Evolutionary conservation across 2,797 vertebrate species (phyloP), one percentile per base, ranked within the genome.

Genomic region (Benthosema pterotum): DNA sequence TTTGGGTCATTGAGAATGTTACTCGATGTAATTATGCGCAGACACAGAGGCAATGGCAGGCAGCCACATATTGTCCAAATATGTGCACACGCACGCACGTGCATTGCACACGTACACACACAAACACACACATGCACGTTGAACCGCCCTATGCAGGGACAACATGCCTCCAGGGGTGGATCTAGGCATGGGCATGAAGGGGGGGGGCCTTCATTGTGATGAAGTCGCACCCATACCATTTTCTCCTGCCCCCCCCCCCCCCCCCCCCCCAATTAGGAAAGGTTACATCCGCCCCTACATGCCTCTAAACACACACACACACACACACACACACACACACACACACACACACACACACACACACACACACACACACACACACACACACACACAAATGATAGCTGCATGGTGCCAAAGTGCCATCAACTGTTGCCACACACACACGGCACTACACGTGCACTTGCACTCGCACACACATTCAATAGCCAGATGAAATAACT

Each of bases 401-500:
- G n/a, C 28, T 32, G 28, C 28, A 32, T 25, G 22, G 22, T 25
- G 22, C 22, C 22, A 25, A 25, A 25, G 22, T 25, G 22, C 5
- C 22, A 25, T 5, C 22, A 25, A 25, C 22, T 25, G 5, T 25
- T 25, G 22, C 32, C 46, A 12, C 57, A 51, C 14, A 51, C 14
- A 14, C 17, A 52, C 3, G 17, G 22, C 22, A 52, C 50, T n/a
- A 22, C 19, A 14, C 50, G 14, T 11, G 14, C 50, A 22, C 50
- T 14, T 11, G 5, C 51, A 54, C 28, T 15, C 52, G 32, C 25
- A 54, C 25, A 67, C 53, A 62, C 74, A 75, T 65, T 83, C 60
- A 67, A 75, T 75, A 68, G 82, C 82, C 87, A 89, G 76, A 86
- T 88, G 86, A 83, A 89, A 87, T 83, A 87, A 87, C 78, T 85